Evolutionary conservation across 2,888 invertebrate genomes (phyloP).

Genomic region (Pilophorus perplexus): DNA sequence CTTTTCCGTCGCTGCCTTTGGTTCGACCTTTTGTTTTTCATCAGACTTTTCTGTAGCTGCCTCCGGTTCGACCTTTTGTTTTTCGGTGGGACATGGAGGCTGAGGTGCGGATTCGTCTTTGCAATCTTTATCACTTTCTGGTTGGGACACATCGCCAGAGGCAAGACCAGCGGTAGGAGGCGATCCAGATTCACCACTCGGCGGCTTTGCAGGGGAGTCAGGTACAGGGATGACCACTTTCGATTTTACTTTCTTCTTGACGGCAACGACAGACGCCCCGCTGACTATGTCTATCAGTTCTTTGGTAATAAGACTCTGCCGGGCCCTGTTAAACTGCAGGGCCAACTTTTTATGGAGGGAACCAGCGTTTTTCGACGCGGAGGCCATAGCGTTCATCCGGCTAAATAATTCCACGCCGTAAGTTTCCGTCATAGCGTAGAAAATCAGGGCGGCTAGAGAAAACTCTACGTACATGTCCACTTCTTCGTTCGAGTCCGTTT

Average conservation of each 20-base stretch:
- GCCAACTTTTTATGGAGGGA: slow-evolving; percentile 34
- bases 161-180: no score
- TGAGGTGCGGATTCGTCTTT: no score
- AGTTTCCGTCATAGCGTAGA: slow-evolving; percentile 44
- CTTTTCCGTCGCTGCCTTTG: no score
- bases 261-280: slow-evolving; percentile 36
- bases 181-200: no score
- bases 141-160: no score
- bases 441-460: slow-evolving; percentile 43
- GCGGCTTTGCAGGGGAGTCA: not conserved
- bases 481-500: slow-evolving; percentile 25
- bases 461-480: slow-evolving; percentile 45
- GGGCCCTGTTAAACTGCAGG: slow-evolving; percentile 37
- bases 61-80: no score
- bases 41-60: no score
- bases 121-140: no score
- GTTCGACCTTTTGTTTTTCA: no score
- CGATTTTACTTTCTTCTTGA: slow-evolving; percentile 13
- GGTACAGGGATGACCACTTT: not conserved
- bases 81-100: no score
- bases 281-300: slow-evolving; percentile 47
- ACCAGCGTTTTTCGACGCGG: slow-evolving; percentile 44
- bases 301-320: slow-evolving; percentile 44
- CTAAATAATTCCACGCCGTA: slow-evolving; percentile 41
- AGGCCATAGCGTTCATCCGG: slow-evolving; percentile 45